phyloP scores from a whole-genome alignment of 2,113 vertebrate species.

The Nerophis ophidion region DNA sequence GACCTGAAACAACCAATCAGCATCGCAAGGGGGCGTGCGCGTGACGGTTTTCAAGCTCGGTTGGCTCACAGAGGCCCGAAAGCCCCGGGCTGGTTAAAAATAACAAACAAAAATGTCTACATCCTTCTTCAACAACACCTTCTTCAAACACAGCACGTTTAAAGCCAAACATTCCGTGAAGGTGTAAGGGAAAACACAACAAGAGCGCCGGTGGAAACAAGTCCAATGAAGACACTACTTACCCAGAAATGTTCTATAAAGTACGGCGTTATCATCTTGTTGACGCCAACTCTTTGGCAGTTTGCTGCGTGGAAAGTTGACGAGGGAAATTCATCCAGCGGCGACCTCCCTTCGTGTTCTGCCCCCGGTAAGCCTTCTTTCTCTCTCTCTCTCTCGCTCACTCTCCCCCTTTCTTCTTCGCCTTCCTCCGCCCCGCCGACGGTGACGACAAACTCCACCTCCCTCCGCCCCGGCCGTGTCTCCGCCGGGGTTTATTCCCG shows the following conservation, averaged over 20 bases:
- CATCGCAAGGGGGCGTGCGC: slow-evolving; percentile 25
- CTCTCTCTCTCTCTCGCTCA: slow-evolving; percentile 36
- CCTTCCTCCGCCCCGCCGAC: slow-evolving; percentile 53
- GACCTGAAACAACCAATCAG: slow-evolving; percentile 54
- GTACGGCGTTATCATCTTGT: slow-evolving; percentile 85
- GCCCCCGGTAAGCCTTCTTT: slow-evolving; percentile 43
- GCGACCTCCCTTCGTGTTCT: slow-evolving; percentile 59
- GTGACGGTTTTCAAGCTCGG: slow-evolving; percentile 51
- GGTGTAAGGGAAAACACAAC: slow-evolving; percentile 32
- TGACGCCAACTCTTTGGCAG: slow-evolving; percentile 26
- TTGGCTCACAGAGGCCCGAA: slow-evolving; percentile 67
- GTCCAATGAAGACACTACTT: slow-evolving; percentile 50
- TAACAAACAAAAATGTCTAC: slow-evolving; percentile 36
- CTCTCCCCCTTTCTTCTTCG: slow-evolving; percentile 43
- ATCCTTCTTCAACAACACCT: not conserved
- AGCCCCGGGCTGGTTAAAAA: slow-evolving; percentile 60
- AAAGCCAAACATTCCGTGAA: slow-evolving; percentile 8
- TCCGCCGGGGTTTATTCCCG: slow-evolving; percentile 14
- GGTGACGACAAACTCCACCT: slow-evolving; percentile 67
- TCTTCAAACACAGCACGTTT: not conserved
- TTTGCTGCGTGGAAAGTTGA: slow-evolving; percentile 40
- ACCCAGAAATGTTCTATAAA: slow-evolving; percentile 94
- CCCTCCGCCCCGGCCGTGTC: slow-evolving; percentile 26
- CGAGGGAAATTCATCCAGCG: slow-evolving; percentile 55
- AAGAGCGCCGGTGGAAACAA: slow-evolving; percentile 46